Conservation (phyloP, 2,888 invertebrate genomes). For the Agrotis puta region DNA sequence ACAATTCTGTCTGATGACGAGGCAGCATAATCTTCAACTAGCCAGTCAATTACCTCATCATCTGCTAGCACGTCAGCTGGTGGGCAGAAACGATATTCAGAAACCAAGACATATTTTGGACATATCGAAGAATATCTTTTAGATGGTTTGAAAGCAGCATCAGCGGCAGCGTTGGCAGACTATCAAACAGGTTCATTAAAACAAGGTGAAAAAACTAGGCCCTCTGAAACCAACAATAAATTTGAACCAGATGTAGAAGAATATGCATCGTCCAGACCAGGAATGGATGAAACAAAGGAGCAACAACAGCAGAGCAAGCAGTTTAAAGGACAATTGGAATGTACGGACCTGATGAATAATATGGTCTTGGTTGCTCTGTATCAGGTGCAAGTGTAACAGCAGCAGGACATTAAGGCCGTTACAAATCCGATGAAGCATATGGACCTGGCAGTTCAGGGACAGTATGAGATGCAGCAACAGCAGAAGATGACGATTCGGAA, state of each 20-base stretch:
- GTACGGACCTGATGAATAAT: accelerated
- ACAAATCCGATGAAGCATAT: neutral
- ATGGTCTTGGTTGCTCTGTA: no score
- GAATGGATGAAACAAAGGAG: neutral
- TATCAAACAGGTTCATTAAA: no score
- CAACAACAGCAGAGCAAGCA: neutral
- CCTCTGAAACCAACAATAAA: neutral
- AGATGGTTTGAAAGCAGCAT: no score
- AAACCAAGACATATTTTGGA: neutral
- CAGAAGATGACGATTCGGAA: neutral
- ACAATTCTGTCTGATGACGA: constrained; percentile 19
- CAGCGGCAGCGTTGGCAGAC: no score
- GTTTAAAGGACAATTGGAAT: neutral
- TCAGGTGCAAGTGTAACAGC: neutral
- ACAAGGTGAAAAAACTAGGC: neutral
- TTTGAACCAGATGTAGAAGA: neutral
- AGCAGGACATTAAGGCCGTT: neutral
- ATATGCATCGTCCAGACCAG: no score
- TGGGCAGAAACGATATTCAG: neutral
- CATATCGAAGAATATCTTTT: no score
- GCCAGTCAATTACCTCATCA: constrained; percentile 39
- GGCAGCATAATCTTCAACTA: constrained; percentile 2
- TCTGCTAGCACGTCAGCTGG: neutral
- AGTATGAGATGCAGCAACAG: neutral
- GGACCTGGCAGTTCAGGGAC: neutral